These are phyloP conservation scores for Darevskia nairensis DNA, from an alignment of 2,797 vertebrate species.

Conservation along the genomic window DNA sequence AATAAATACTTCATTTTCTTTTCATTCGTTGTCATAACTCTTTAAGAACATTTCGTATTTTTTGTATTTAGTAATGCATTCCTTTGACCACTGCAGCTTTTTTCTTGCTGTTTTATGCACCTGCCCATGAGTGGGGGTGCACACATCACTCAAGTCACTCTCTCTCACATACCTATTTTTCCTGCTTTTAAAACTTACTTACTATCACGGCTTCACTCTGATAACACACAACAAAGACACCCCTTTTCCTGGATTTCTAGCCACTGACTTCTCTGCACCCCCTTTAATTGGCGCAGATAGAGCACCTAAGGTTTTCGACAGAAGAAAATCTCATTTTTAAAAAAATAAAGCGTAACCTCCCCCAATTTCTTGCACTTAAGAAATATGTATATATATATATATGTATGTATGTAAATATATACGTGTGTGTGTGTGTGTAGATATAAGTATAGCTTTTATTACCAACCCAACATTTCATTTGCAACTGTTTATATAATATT, in stretches of 20 bases:
- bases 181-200: conserved; percentile 5
- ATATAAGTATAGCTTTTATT: conserved; percentile 77
- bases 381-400: conserved; percentile 64
- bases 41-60: not conserved
- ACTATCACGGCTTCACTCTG: not conserved
- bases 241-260: not conserved
- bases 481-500: conserved; percentile 71
- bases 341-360: conserved; percentile 44
- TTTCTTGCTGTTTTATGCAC: not conserved
- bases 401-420: conserved; percentile 51
- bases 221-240: not conserved
- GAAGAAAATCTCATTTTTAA: conserved; percentile 22
- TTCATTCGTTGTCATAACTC: not conserved
- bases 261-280: not conserved
- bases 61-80: conserved; percentile 3
- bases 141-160: not conserved
- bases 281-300: conserved; percentile 37
- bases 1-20: conserved; percentile 53
- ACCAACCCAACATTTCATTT: conserved; percentile 76
- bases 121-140: not conserved
- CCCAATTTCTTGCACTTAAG: conserved; percentile 55
- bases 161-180: not conserved
- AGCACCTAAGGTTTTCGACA: conserved; percentile 44
- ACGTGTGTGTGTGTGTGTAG: conserved; percentile 31
- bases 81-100: conserved; percentile 13